Conservation (phyloP, 2,888 invertebrate genomes). For the Hyposoter didymator region DNA sequence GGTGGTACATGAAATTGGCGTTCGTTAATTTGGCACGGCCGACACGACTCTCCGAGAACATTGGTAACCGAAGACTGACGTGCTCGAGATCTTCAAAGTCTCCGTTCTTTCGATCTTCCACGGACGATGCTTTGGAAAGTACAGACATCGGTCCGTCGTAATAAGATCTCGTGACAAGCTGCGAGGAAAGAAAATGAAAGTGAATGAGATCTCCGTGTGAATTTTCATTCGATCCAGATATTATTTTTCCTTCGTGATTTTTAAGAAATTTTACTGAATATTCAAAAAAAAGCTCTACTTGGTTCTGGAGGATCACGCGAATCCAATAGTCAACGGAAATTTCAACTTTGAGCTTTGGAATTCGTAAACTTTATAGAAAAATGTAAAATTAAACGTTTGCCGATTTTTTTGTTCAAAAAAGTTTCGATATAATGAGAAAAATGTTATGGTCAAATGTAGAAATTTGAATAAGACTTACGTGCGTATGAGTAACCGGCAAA, state of each 20-base stretch:
- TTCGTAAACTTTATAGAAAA: too few relatives aligned
- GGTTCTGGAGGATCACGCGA: too few relatives aligned
- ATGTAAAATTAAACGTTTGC: not conserved
- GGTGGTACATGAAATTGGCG: constrained; percentile 81
- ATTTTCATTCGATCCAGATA: not conserved
- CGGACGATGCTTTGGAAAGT: constrained; percentile 75
- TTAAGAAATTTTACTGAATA: not conserved
- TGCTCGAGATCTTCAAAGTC: constrained; percentile 80
- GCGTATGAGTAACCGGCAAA: constrained; percentile 74
- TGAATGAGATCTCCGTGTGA: constrained; percentile 10
- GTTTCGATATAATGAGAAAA: too few relatives aligned
- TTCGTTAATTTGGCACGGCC: constrained; percentile 78
- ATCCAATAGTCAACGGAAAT: too few relatives aligned
- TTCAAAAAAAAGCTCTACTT: not conserved
- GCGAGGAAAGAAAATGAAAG: constrained; percentile 33
- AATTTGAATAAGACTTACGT: constrained; percentile 70
- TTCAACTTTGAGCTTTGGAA: too few relatives aligned
- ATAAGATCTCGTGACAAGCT: constrained; percentile 78
- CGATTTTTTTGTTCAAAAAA: not conserved
- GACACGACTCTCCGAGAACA: constrained; percentile 77
- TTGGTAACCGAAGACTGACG: constrained; percentile 76
- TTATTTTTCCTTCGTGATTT: not conserved
- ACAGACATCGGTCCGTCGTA: constrained; percentile 78
- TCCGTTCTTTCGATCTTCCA: constrained; percentile 79
- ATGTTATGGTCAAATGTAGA: not conserved